Evolutionary conservation across 2,113 vertebrate genomes (phyloP).

Genomic region (Balaenoptera acutorostrata): DNA sequence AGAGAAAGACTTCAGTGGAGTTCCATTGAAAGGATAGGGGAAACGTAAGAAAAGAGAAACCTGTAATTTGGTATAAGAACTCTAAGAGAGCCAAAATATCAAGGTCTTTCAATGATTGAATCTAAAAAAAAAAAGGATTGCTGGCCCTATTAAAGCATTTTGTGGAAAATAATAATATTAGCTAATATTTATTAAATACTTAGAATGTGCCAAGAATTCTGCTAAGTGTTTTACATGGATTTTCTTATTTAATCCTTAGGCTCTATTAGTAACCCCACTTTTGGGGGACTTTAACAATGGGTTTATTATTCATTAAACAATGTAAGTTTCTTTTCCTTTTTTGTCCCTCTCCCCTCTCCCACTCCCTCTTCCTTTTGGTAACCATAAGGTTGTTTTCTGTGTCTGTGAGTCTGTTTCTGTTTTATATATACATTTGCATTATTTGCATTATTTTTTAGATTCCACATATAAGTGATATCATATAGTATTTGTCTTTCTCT

Average conservation of each 20-base stretch:
- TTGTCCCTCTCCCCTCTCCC: too few relatives aligned
- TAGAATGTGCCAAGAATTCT: background rate
- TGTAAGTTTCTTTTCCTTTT: too few relatives aligned
- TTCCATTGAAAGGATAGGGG: background rate
- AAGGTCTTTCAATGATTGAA: background rate
- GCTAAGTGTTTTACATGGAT: background rate
- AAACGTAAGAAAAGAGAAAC: background rate
- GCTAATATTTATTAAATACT: background rate
- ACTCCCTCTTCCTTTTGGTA: too few relatives aligned
- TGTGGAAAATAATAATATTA: background rate
- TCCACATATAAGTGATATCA: too few relatives aligned
- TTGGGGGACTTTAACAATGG: too few relatives aligned
- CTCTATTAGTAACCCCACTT: background rate
- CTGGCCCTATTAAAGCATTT: background rate
- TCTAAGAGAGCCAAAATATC: background rate
- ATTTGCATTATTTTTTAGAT: too few relatives aligned
- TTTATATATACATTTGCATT: too few relatives aligned
- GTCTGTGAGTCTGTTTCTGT: too few relatives aligned
- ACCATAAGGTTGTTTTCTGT: too few relatives aligned
- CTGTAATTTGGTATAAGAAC: background rate
- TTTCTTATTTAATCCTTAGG: background rate
- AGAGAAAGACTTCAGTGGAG: background rate
- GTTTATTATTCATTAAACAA: too few relatives aligned
- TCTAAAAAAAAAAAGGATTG: background rate
- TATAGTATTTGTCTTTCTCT: too few relatives aligned